phyloP scores from a whole-genome alignment of 1,140 invertebrate genomes.

The Eufriesea mexicana region DNA sequence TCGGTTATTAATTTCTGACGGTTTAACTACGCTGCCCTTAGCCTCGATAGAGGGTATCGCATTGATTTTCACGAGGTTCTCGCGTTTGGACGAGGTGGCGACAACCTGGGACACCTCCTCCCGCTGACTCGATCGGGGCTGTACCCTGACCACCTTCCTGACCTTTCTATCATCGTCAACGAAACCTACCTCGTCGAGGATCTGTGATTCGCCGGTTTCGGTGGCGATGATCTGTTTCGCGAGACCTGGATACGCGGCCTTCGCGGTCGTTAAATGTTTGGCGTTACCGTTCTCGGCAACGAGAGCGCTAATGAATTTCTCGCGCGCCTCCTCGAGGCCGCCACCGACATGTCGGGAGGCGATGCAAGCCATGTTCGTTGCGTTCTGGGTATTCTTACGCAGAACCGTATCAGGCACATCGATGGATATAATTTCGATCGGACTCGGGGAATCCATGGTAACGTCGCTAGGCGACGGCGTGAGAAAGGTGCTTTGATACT shows the following conservation, averaged over 20 bases:
- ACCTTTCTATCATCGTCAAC: conserved; percentile 46
- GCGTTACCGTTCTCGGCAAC: conserved; percentile 70
- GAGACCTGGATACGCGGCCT: conserved; percentile 80
- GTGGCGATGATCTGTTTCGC: conserved; percentile 83
- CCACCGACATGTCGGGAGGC: conserved; percentile 57
- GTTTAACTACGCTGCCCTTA: not conserved
- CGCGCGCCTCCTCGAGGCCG: conserved; percentile 71
- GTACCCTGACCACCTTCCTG: conserved; percentile 57
- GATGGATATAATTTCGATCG: conserved; percentile 79
- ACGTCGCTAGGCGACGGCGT: conserved; percentile 84
- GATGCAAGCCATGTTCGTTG: conserved; percentile 51
- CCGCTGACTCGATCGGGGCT: conserved; percentile 37
- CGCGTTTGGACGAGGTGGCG: conserved; percentile 20
- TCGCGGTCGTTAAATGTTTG: conserved; percentile 75
- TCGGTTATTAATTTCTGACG: not conserved
- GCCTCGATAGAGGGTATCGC: not conserved
- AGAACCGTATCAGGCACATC: conserved; percentile 81
- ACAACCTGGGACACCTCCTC: conserved; percentile 22
- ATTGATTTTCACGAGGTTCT: not conserved
- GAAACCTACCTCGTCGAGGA: conserved; percentile 81
- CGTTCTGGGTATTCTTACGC: conserved; percentile 77
- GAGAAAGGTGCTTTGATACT: conserved; percentile 78
- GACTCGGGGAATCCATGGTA: conserved; percentile 82
- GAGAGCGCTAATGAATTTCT: conserved; percentile 72
- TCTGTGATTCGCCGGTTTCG: conserved; percentile 78